Conservation (phyloP, 1,140 invertebrate genomes). For the Drosophila virilis region DNA sequence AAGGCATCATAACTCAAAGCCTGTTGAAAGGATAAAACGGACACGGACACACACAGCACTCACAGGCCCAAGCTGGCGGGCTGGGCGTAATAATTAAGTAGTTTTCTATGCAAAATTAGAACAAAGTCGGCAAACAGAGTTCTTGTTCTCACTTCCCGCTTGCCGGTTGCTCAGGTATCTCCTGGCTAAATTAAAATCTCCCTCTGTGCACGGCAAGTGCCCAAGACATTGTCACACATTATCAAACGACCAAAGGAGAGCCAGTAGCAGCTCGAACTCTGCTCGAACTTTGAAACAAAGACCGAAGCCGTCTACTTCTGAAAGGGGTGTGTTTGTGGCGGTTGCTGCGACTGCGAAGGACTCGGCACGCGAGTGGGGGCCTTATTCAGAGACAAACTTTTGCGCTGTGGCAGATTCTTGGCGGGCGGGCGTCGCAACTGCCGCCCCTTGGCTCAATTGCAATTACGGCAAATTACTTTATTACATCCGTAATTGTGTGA, state of each 20-base stretch:
- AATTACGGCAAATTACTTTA: constrained; percentile 84
- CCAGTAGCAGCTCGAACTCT: constrained; percentile 5
- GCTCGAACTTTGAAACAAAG: constrained; percentile 63
- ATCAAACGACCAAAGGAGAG: constrained; percentile 30
- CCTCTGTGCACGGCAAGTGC: constrained; percentile 72
- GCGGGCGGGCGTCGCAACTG: constrained; percentile 26
- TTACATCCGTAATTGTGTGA: constrained; percentile 84
- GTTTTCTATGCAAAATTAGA: constrained; percentile 76
- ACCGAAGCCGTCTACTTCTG: not conserved
- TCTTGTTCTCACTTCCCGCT: constrained; percentile 16
- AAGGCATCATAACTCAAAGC: constrained; percentile 77
- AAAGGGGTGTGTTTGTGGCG: constrained; percentile 18
- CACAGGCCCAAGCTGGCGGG: constrained; percentile 3
- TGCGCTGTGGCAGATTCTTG: constrained; percentile 30
- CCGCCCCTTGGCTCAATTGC: constrained; percentile 74
- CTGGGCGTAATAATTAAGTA: constrained; percentile 70
- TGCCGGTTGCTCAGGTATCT: constrained; percentile 28
- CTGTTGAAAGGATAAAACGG: constrained; percentile 66
- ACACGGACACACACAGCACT: constrained; percentile 20
- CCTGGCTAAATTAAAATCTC: constrained; percentile 74
- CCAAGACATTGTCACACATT: constrained; percentile 77
- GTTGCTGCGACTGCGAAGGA: constrained; percentile 3
- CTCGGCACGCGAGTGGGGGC: not conserved
- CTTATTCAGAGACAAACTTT: constrained; percentile 48
- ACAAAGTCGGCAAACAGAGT: constrained; percentile 29